These are phyloP conservation scores for Anableps anableps DNA, from an alignment of 2,797 vertebrate genomes.

Conservation along the genomic window DNA sequence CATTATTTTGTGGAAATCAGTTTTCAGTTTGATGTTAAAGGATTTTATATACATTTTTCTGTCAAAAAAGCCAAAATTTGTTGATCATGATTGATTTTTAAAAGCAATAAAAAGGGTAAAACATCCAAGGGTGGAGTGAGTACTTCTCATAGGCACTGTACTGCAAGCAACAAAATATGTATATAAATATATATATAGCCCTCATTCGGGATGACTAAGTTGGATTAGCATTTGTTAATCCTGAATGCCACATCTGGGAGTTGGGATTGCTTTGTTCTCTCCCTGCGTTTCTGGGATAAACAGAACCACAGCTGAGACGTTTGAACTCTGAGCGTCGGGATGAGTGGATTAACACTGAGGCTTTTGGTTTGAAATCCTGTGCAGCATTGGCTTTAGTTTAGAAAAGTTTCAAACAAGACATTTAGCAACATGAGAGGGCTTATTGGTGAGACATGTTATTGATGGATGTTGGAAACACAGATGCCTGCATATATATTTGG, in stretches of 20 bases:
- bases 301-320: constrained; percentile 26
- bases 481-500: not conserved
- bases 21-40: too few relatives aligned
- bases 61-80: too few relatives aligned
- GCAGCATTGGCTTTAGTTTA: constrained; percentile 3
- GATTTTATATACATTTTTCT: too few relatives aligned
- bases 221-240: constrained; percentile 68
- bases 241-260: constrained; percentile 68
- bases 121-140: too few relatives aligned
- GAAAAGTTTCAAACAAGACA: too few relatives aligned
- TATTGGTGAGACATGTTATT: not conserved
- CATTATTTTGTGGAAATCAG: too few relatives aligned
- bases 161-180: too few relatives aligned
- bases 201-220: constrained; percentile 55
- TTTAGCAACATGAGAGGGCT: too few relatives aligned
- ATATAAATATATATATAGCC: constrained; percentile 56
- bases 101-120: too few relatives aligned
- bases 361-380: constrained; percentile 23
- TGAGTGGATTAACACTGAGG: constrained; percentile 21
- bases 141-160: too few relatives aligned
- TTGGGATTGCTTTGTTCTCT: constrained; percentile 31
- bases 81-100: too few relatives aligned
- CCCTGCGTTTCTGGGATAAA: constrained; percentile 40
- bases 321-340: constrained; percentile 21
- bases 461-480: not conserved